A percentile compares a stretch with the other conserved stretches of the same genome.
Conservation (phyloP, 2,888 invertebrate genomes). For the Noctuana brunneofusca region DNA sequence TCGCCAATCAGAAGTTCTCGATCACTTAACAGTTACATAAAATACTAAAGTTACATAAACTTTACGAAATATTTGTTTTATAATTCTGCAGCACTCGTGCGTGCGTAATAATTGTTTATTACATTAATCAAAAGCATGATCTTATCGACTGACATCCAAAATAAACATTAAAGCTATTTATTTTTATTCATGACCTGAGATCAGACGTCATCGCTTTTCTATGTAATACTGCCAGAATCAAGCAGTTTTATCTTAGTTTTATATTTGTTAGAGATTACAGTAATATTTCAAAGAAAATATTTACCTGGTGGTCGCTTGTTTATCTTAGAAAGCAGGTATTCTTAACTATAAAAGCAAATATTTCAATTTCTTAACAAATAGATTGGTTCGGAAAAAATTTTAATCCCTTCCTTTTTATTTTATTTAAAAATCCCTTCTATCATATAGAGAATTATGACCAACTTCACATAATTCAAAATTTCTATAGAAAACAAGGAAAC, state of each 20-base stretch:
- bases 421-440: too few relatives aligned
- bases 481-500: neutral
- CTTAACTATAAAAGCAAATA: too few relatives aligned
- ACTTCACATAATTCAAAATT: neutral
- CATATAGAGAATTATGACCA: too few relatives aligned
- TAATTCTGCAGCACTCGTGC: neutral
- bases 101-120: neutral
- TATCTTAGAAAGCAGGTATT: neutral
- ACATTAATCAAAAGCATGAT: neutral
- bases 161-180: neutral
- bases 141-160: neutral
- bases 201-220: neutral
- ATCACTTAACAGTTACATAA: neutral
- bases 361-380: too few relatives aligned
- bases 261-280: too few relatives aligned
- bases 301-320: neutral
- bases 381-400: too few relatives aligned
- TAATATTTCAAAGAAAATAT: too few relatives aligned
- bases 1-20: constrained; percentile 2
- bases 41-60: too few relatives aligned
- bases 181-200: neutral
- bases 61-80: constrained; percentile 7
- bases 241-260: too few relatives aligned
- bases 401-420: too few relatives aligned
- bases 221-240: too few relatives aligned